Evolutionary conservation across 2,797 vertebrate species (phyloP).

Genomic region (Pipistrellus pygmaeus): DNA sequence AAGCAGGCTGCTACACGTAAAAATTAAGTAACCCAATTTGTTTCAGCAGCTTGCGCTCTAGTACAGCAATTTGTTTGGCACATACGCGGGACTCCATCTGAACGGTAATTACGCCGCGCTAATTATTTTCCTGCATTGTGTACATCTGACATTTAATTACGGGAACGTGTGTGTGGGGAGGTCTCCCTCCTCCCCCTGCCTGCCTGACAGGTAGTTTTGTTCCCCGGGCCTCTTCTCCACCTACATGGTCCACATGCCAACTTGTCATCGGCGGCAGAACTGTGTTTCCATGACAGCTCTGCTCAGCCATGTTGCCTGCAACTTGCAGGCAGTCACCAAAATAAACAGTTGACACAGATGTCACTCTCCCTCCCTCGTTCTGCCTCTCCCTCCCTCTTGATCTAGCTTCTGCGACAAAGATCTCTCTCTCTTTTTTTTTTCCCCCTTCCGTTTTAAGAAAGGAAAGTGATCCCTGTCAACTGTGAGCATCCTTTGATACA

Average conservation of each 20-base stretch:
- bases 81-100: conserved; percentile 87
- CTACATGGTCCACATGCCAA: conserved; percentile 80
- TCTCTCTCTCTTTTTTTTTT: conserved; percentile 24
- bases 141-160: conserved; percentile 89
- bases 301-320: conserved; percentile 77
- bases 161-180: conserved; percentile 76
- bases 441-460: conserved; percentile 48
- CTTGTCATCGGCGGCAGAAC: conserved; percentile 78
- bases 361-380: conserved; percentile 50
- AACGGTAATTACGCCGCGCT: conserved; percentile 87
- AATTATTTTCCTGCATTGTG: conserved; percentile 88
- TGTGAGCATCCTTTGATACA: conserved; percentile 67
- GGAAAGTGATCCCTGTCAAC: conserved; percentile 55
- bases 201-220: conserved; percentile 81
- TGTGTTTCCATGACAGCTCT: conserved; percentile 81
- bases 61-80: conserved; percentile 88
- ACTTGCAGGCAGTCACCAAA: conserved; percentile 78
- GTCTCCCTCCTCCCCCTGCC: conserved; percentile 69
- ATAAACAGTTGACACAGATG: conserved; percentile 83
- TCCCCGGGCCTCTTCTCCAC: conserved; percentile 76
- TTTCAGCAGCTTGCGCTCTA: conserved; percentile 90
- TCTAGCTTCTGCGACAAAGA: conserved; percentile 41
- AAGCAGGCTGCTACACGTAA: conserved; percentile 85
- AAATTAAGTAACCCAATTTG: conserved; percentile 89
- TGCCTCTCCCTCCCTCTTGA: neutral